These are phyloP conservation scores for Toxostoma redivivum DNA, from an alignment of 2,113 vertebrate genomes.

Conservation along the genomic window DNA sequence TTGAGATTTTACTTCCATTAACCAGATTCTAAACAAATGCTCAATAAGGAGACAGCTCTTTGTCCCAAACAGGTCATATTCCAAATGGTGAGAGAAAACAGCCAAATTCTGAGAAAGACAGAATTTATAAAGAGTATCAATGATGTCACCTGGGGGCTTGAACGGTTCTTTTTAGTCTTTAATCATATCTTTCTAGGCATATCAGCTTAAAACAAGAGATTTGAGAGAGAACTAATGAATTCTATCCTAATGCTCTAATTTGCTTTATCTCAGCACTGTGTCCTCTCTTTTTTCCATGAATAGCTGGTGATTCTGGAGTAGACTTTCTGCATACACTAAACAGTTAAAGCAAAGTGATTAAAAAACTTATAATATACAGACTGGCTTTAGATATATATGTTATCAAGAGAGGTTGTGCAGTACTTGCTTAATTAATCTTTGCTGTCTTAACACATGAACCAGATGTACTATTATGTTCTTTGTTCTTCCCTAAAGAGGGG, in stretches of 20 bases:
- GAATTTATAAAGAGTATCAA: neutral
- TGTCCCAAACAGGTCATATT: neutral
- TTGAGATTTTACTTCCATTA: neutral
- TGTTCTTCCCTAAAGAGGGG: conserved; percentile 67
- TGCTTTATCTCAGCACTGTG: neutral
- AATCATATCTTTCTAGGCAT: neutral
- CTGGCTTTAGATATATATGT: conserved; percentile 33
- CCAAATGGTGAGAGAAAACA: neutral
- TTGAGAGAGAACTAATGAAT: neutral
- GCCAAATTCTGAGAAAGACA: neutral
- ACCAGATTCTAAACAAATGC: neutral
- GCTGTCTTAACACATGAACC: conserved; percentile 66
- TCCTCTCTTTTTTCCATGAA: neutral
- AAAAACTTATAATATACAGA: conserved; percentile 5
- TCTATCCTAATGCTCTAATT: neutral
- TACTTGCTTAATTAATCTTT: conserved; percentile 70
- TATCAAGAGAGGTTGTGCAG: conserved; percentile 46
- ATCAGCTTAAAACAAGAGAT: neutral
- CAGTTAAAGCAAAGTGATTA: conserved; percentile 28
- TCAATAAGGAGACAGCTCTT: neutral
- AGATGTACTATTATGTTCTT: conserved; percentile 71
- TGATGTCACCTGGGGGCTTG: neutral
- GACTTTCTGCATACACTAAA: neutral
- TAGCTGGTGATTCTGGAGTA: neutral
- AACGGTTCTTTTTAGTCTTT: neutral